Percentiles rank a stretch among this genome's conserved stretches.
phyloP scores from a whole-genome alignment of 2,888 invertebrate genomes.

The Syrphus vitripennis region DNA sequence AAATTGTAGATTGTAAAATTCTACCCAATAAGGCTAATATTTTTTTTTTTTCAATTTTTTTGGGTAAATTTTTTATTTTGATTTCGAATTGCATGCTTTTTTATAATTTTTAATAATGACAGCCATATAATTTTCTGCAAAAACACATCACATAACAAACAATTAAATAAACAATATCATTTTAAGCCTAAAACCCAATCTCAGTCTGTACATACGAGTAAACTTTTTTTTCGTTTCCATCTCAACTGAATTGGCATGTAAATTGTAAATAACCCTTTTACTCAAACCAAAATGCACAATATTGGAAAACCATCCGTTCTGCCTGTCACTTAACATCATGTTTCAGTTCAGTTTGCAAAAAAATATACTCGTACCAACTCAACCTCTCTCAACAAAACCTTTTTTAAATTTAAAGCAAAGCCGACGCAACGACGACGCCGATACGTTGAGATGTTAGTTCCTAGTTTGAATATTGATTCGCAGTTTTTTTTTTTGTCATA shows the following conservation, averaged over 20 bases:
- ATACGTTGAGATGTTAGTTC: neutral
- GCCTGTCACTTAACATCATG: constrained; percentile 66
- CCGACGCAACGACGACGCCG: neutral
- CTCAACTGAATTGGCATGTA: neutral
- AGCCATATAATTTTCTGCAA: no score
- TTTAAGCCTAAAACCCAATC: neutral
- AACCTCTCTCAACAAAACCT: neutral
- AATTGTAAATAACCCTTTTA: constrained; percentile 4
- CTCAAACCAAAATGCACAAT: constrained; percentile 59
- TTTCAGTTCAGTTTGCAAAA: constrained; percentile 63
- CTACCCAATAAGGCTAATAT: no score
- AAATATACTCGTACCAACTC: constrained; percentile 12
- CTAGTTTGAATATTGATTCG: constrained; percentile 30
- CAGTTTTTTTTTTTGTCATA: neutral
- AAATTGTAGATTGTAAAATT: no score
- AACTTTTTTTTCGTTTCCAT: neutral
- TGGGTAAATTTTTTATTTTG: no score
- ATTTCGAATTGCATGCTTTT: no score
- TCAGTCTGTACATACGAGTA: neutral
- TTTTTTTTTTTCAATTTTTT: no score
- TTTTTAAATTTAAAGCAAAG: neutral
- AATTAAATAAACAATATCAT: neutral
- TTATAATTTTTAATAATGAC: no score
- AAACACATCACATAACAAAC: no score
- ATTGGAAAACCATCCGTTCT: constrained; percentile 63